Base-by-base conservation (phyloP, 1,140 invertebrate species). In the Acyrthosiphon pisum region DNA sequence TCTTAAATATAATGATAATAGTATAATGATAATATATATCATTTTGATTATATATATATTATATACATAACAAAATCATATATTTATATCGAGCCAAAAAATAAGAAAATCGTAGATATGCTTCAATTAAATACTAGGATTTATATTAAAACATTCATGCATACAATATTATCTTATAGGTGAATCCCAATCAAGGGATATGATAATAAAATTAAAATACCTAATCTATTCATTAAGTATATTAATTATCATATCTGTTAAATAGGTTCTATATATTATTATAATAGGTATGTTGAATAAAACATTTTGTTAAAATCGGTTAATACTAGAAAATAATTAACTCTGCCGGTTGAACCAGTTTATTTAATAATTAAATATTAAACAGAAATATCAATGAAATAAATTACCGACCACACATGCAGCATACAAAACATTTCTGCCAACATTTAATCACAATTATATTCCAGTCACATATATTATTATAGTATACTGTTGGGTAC, bases 381-480 rank as follows among this genome's bases (percentile, higher is more conserved):
- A 41, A 44, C n/a, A 76, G 60, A 76, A 76, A 76, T 76, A 76
- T 76, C 60, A 76, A 76, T 76, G 60, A 76, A 76, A 76, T 76
- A n/a, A 76, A 76, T 76, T 18, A 6, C n/a, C 14, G 60, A 76
- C 60, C 60, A 76, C 83, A 41, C 83, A 41, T 41, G 37, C 83
- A 41, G 83, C 41, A 26, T 44, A 41, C 9, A 26, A 37, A 41
- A 44, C 8, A 84, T 84, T 37, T 84, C 8, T 41, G 22, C 37
- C 83, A 26, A 84, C 7, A 84, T 41, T 76, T n/a, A 84, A 37
- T 23, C 23, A 41, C 83, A 41, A 41, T 84, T 37, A 41, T 84
- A 41, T 41, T 84, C 41, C 22, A 41, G 83, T 41, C 83, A 41
- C 23, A 84, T 26, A 44, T 26, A 44, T 44, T 41, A 84, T 44